Evolutionary conservation across 2,888 invertebrate genomes (phyloP), one percentile per base, ranked within the genome.

Genomic region (Epinotia demarniana): DNA sequence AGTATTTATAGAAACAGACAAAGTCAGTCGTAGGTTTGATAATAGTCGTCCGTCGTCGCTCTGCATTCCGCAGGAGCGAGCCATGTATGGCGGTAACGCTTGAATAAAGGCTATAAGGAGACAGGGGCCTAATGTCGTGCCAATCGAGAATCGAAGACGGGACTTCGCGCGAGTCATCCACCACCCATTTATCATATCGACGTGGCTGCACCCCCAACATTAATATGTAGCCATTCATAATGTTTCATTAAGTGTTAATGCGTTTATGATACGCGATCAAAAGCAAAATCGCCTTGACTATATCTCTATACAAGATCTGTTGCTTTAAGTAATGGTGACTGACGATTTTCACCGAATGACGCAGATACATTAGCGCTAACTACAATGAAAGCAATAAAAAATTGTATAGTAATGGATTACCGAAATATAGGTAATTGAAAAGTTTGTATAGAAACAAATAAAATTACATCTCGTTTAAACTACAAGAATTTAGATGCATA

Each of bases 201-300:
- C 87, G 82, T 82, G 85, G 85, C 91, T 91, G 89, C 93, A 89
- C 92, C 93, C 92, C 81, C 80, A 84, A 85, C 87, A 86, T 87
- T 89, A 90, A 91, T 89, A 89, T 87, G 87, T 87, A 81, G 84
- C 87, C 89, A 91, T 92, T 90, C 90, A 92, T 93, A 92, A 93
- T 90, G 91, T 94, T 92, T 94, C 92, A 92, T 94, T 93, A 92
- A 89, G 89, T 87, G 85, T 84, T 91, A 92, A 91, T 90, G 90
- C 86, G 87, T 89, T 87, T 85, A 85, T 86, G 88, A 88, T 88
- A 86, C 82, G 79, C 80, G 82, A 81, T 85, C 83, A 78, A 77
- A 76, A 77, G 78, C 78, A 78, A 79, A 75, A 75, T 75, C 75
- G 75, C 75, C 75, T 75, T 53, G 61, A 43, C 67, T 72, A 75